Evolutionary conservation across 1,140 invertebrate species (phyloP), one percentile per base, ranked within the genome.

Genomic region (Neodiprion lecontei): DNA sequence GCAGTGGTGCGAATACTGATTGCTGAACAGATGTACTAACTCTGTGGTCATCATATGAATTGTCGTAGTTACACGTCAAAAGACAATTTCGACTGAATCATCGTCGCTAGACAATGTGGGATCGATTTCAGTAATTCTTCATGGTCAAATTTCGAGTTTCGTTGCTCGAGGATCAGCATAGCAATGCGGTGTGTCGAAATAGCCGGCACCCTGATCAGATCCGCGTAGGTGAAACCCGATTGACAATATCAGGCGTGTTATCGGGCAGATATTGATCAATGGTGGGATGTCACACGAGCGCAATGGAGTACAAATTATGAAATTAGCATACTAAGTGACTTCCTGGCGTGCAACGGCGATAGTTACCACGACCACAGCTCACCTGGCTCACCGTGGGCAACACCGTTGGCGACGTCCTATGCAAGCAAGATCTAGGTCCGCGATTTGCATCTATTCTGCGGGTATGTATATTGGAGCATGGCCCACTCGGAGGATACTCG

Each of bases 291-390:
- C 81, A 82, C 79, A 82, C 69, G 79, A 77, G 77, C 77, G 82
- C 82, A 83, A 83, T 82, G 81, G 82, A 81, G 80, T 82, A 82
- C 81, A 82, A 83, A 82, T 83, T 82, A 83, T 81, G 79, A 82
- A 83, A 83, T 83, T 83, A 82, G 77, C 82, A 83, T 83, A 83
- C 82, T 83, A 82, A 83, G 79, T 81, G 82, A 79, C 82, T 82
- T 81, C 76, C 77, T 75, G 76, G 75, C 70, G n/a, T 61, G 53
- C 53, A 61, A 61, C 53, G 53, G 5, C 5, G 53, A 12, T 4
- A 61, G 53, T 17, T 61, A 61, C 28, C 53, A 61, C 53, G 53
- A 61, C 53, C 53, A 17, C 53, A 61, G 11, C 53, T 40, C 28
- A 5, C 2, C 28, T 40, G 28, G 28, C n/a, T 61, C 53, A 5